Base-by-base conservation (phyloP, 1,140 invertebrate species). In the Aphis craccivora region DNA sequence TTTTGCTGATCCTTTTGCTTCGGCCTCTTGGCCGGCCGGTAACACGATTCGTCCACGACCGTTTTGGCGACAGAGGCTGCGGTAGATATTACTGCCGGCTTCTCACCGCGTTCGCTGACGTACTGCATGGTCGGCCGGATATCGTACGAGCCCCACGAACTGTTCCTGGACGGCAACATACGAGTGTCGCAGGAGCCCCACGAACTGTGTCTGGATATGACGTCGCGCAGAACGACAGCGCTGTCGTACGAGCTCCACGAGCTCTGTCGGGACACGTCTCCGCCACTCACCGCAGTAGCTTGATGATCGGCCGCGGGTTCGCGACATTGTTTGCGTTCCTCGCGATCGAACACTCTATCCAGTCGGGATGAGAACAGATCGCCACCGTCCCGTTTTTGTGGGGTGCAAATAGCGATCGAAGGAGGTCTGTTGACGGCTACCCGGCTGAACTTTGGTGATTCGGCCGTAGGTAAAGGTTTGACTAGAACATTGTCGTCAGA, bases 191-290 rank as follows among this genome's bases (percentile, higher is more conserved):
- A 96, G 9, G 97, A 97, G 89, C 97, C 97, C 97, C 97, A 98
- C 45, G 97, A 98, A 94, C 97, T 97, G 95, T 98, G 97, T 43
- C 97, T 96, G n/a, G 97, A 97, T 5, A 97, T 96, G 51, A 95
- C 95, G 93, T 97, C 96, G 37, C 95, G 95, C 93, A 94, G 94
- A 93, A 95, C 95, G 81, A 97, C 95, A 30, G 97, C 97, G 95
- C 97, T 97, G 95, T 97, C 97, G 95, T 97, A 97, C 40, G 97
- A 97, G 94, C 97, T 97, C 97, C 97, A 97, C 7, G 97, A 98
- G 95, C 97, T 97, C 94, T 97, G 97, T 43, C 97, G 95, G 94
- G 91, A 93, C 22, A 93, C 91, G 20, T 93, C 81, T 22, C 48
- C 37, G 18, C 25, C 43, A 5, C n/a, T 88, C 18, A 30, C 45